Base-by-base conservation (phyloP, 2,797 vertebrate species). In the Tiaroga cobitis region DNA sequence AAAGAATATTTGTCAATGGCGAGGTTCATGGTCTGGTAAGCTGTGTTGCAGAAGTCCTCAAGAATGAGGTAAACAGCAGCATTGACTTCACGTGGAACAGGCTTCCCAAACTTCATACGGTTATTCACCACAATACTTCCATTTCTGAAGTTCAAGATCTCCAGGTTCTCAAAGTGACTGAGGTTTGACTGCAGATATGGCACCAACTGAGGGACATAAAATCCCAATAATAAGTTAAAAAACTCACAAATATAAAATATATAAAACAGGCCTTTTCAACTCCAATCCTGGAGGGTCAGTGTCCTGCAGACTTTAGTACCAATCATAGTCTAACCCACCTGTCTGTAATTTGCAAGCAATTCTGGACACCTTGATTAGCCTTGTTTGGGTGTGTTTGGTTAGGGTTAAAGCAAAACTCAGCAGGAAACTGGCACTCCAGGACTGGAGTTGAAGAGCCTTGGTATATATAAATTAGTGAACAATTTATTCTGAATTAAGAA, bases 61-160 rank as follows among this genome's bases (percentile, higher is more conserved):
- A 99, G 94, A 91, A 99, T 97, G 89, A 98, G 91, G 85, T 98
- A 97, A 9, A 99, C 96, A 0, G 95, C 95, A 0, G 94, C 96
- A 86, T 96, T 96, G 82, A 98, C 96, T 0, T 96, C 95, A 54
- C 82, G 94, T 77, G 96, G 96, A 73, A 97, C 96, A 0, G 97
- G 96, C 81, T 95, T 96, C 7, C 94, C 93, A 65, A 99, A 98
- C 87, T 96, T 97, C 96, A 99, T 96, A 77, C 97, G 94, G 86
- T 98, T 99, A 90, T 99, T 99, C 74, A 99, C 97, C 90, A 99
- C 97, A 1, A 99, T 96, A 91, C 98, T 99, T 89, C 98, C 98
- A 2, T 99, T 99, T 88, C 97, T 95, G 94, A 99, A 99, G 94
- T 98, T 99, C 59, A 99, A 92, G 91, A 99, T 99, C 94, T 99